Base-by-base conservation (phyloP, 2,888 invertebrate genomes). In the Epistrophe eligans region DNA sequence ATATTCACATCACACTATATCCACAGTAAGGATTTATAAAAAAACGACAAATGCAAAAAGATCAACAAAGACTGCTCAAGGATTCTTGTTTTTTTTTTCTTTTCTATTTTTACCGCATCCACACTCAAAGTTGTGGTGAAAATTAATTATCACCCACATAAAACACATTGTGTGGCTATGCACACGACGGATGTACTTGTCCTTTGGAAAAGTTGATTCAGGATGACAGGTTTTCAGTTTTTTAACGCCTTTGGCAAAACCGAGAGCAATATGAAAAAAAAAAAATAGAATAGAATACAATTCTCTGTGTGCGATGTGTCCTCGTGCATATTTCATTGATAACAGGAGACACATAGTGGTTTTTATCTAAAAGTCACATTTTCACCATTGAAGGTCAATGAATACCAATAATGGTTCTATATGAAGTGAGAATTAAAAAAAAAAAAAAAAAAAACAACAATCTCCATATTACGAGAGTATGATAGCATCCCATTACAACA, bases 291-390 rank as follows among this genome's bases (percentile, higher is more conserved):
- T 15, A 9, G 19, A 35, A 67, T 28, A 28, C 15, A 24, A 52
- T 38, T 10, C 19, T 40, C 15, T 55, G 28, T 55, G 28, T 32
- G 55, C 2, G 7, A 55, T 77, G 43, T 32, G 57, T 74, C 76
- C 70, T 74, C 62, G 77, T 84, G 58, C 62, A 80, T 80, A 55
- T 84, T 84, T 80, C 80, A 84, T 76, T 77, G 84, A 80, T 80
- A 72, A 66, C 77, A 77, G 72, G 55, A 55, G 40, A 58, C 72
- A 85, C 62, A 73, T 60, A 35, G 77, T 72, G 72, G 57, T 74
- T 64, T 45, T 70, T 64, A 82, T 87, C 74, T 64, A 15, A 24
- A 70, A 77, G 60, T 19, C 19, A 55, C 62, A 62, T 17, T 58
- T 35, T 35, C 58, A 40, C 77, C 77, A 73, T 50, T 58, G 70